phyloP scores from a whole-genome alignment of 2,888 invertebrate genomes.

The Troides aeacus region DNA sequence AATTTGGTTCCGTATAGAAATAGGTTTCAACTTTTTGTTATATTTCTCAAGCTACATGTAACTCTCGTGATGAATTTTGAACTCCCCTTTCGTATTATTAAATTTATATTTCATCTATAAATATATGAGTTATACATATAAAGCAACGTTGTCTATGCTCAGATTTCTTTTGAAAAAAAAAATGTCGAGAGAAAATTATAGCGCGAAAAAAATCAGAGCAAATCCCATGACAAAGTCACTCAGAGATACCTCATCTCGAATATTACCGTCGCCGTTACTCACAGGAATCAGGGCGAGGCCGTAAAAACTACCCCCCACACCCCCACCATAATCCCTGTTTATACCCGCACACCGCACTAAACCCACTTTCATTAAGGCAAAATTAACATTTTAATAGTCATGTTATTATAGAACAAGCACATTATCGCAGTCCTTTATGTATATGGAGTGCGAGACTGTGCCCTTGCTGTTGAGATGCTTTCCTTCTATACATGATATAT shows the following conservation, averaged over 20 bases:
- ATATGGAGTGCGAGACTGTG: conserved; percentile 11
- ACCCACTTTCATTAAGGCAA: conserved; percentile 72
- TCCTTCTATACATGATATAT: neutral
- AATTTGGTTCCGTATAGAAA: no score
- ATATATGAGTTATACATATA: no score
- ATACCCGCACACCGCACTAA: conserved; percentile 65
- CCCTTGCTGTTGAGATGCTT: neutral
- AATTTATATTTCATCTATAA: no score
- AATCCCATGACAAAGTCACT: conserved; percentile 32
- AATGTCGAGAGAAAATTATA: neutral
- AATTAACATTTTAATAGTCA: conserved; percentile 78
- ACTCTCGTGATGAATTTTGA: no score
- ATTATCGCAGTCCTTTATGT: conserved; percentile 55
- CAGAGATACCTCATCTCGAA: conserved; percentile 32
- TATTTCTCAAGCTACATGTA: no score
- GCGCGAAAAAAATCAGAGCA: conserved; percentile 9
- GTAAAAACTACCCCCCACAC: conserved; percentile 65
- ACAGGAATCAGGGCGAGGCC: conserved; percentile 59
- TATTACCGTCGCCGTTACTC: conserved; percentile 30
- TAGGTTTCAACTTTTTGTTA: no score
- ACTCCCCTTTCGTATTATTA: no score
- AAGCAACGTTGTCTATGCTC: no score
- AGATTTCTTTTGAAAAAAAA: neutral
- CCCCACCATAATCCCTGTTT: conserved; percentile 67
- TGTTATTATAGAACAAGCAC: conserved; percentile 67